Evolutionary conservation across 2,888 invertebrate genomes (phyloP).

Genomic region (Hydropsyche betteni): DNA sequence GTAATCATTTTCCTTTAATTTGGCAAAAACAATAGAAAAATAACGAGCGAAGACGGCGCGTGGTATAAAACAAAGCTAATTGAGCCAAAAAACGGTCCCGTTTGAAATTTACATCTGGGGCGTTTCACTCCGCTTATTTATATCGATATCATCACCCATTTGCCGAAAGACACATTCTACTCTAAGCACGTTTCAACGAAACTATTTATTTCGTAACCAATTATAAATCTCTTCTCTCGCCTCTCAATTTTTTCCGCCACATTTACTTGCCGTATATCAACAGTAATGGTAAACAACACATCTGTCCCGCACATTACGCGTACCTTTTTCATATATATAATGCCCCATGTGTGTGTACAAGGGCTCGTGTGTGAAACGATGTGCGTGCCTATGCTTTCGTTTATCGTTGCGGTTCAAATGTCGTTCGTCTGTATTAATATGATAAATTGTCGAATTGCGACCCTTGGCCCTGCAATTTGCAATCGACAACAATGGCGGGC

Average conservation of each 20-base stretch:
- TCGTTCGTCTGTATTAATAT: slow-evolving; percentile 6
- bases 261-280: neutral
- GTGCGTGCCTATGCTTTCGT: neutral
- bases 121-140: too few species aligned
- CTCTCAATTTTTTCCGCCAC: slow-evolving; percentile 11
- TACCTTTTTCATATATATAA: neutral
- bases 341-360: too few species aligned
- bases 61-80: neutral
- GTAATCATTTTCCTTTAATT: slow-evolving; percentile 19
- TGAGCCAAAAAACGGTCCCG: slow-evolving; percentile 3
- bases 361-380: too few species aligned
- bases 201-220: slow-evolving; percentile 1
- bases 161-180: too few species aligned
- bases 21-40: neutral
- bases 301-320: neutral
- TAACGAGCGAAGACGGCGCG: neutral
- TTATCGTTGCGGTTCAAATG: neutral
- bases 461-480: slow-evolving; percentile 4
- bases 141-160: too few species aligned
- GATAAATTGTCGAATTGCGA: slow-evolving; percentile 4
- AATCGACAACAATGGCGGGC: neutral
- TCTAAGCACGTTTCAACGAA: neutral
- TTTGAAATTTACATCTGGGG: too few species aligned
- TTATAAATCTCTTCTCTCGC: slow-evolving; percentile 19
- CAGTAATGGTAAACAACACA: neutral